A percentile compares a stretch with the other conserved stretches of the same genome.
phyloP scores from a whole-genome alignment of 2,888 invertebrate species.

The Papilio elwesi region DNA sequence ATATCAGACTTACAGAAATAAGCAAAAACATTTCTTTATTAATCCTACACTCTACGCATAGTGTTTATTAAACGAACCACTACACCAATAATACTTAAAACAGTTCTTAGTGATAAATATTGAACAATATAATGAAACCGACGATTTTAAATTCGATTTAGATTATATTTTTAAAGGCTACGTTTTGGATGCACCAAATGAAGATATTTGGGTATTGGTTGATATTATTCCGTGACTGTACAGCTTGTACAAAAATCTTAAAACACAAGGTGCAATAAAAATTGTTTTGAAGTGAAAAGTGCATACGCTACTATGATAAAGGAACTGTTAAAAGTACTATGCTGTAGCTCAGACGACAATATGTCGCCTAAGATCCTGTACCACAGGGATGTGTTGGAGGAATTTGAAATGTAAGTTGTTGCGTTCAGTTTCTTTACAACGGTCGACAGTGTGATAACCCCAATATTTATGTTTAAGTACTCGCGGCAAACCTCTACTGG shows the following conservation, averaged over 20 bases:
- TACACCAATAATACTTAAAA: not conserved
- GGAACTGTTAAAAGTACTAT: conserved; percentile 15
- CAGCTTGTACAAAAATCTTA: not conserved
- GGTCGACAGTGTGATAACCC: not conserved
- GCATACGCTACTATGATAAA: conserved; percentile 1
- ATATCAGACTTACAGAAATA: not conserved
- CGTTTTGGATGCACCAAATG: no score
- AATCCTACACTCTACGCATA: conserved; percentile 18
- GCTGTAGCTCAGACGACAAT: not conserved
- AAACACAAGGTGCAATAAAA: no score
- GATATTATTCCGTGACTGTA: not conserved
- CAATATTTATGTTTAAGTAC: not conserved
- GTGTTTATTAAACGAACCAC: not conserved
- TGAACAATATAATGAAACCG: not conserved
- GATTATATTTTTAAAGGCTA: no score
- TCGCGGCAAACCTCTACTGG: no score
- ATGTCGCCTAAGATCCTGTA: not conserved
- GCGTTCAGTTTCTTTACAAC: not conserved
- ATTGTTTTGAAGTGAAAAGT: not conserved
- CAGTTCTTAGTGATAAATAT: not conserved
- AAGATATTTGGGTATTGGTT: no score
- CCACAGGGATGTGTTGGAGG: conserved; percentile 25
- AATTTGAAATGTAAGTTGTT: conserved; percentile 21
- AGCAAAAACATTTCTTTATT: conserved; percentile 8
- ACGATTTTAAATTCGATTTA: no score